Evolutionary conservation across 2,888 invertebrate species (phyloP).

Genomic region (Parnassius smintheus): DNA sequence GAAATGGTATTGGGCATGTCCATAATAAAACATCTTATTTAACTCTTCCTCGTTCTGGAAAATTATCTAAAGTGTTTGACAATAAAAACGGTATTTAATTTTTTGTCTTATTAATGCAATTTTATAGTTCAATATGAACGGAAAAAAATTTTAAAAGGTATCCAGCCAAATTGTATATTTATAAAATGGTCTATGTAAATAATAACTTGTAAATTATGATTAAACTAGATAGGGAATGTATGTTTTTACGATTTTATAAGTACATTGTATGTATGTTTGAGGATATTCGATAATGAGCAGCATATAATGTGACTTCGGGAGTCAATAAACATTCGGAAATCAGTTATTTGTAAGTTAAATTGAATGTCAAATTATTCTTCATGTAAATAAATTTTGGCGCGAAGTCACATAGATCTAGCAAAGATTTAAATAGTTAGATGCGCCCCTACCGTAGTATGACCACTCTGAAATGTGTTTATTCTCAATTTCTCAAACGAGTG

Average conservation of each 20-base stretch:
- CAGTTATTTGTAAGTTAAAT: slow-evolving; percentile 1
- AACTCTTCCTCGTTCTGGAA: slow-evolving; percentile 20
- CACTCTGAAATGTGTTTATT: too few relatives aligned
- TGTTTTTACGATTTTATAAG: slow-evolving; percentile 37
- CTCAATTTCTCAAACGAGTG: too few relatives aligned
- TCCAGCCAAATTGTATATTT: slow-evolving; percentile 75
- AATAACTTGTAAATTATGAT: slow-evolving; percentile 67
- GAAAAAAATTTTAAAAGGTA: slow-evolving; percentile 33
- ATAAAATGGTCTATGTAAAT: slow-evolving; percentile 66
- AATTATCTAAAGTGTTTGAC: slow-evolving; percentile 57
- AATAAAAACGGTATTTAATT: slow-evolving; percentile 50
- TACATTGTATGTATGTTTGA: slow-evolving; percentile 35
- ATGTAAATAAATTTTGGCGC: slow-evolving; percentile 41
- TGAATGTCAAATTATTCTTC: slow-evolving; percentile 26
- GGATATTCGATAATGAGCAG: slow-evolving; percentile 17
- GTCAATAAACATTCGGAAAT: slow-evolving; percentile 18
- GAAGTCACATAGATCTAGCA: slow-evolving; percentile 35
- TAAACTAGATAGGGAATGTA: slow-evolving; percentile 71
- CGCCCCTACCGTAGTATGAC: too few relatives aligned
- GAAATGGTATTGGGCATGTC: neutral
- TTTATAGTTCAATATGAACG: slow-evolving; percentile 35
- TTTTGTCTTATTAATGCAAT: slow-evolving; percentile 35
- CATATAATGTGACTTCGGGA: slow-evolving; percentile 26
- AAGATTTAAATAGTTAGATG: too few relatives aligned
- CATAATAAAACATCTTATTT: slow-evolving; percentile 3